Conservation (phyloP, 2,113 vertebrate genomes). For the Okapia johnstoni region DNA sequence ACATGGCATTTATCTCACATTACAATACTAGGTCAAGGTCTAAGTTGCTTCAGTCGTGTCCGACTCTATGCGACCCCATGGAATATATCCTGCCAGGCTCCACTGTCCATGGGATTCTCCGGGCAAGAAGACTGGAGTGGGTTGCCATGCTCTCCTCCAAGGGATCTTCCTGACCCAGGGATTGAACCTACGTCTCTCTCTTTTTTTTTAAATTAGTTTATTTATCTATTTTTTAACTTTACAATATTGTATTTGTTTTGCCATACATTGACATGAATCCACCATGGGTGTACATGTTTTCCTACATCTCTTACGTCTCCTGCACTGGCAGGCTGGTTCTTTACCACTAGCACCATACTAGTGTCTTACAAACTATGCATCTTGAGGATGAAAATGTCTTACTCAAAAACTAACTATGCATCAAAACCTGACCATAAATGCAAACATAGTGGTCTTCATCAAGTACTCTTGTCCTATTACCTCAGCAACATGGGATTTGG, state of each 20-base stretch:
- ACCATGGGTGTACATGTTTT: too few relatives aligned
- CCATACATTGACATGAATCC: too few relatives aligned
- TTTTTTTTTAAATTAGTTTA: too few relatives aligned
- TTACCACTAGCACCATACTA: not conserved
- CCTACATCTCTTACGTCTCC: not conserved
- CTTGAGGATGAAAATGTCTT: slow-evolving; percentile 11
- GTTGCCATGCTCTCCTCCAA: not conserved
- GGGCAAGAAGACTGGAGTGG: not conserved
- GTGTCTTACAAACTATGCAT: not conserved
- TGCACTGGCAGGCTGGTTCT: not conserved
- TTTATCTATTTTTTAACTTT: too few relatives aligned
- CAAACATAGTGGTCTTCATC: slow-evolving; percentile 23
- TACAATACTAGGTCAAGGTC: not conserved
- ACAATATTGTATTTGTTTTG: too few relatives aligned
- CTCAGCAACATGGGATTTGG: slow-evolving; percentile 7
- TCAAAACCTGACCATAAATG: slow-evolving; percentile 1
- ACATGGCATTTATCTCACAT: not conserved
- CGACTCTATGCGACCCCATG: not conserved
- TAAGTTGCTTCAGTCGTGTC: not conserved
- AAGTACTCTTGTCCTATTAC: not conserved
- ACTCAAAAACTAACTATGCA: not conserved
- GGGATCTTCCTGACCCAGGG: not conserved
- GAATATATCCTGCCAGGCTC: not conserved
- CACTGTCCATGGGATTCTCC: not conserved
- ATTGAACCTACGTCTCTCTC: not conserved